Evolutionary conservation across 2,888 invertebrate species (phyloP).

Genomic region (Drosophila histrio): DNA sequence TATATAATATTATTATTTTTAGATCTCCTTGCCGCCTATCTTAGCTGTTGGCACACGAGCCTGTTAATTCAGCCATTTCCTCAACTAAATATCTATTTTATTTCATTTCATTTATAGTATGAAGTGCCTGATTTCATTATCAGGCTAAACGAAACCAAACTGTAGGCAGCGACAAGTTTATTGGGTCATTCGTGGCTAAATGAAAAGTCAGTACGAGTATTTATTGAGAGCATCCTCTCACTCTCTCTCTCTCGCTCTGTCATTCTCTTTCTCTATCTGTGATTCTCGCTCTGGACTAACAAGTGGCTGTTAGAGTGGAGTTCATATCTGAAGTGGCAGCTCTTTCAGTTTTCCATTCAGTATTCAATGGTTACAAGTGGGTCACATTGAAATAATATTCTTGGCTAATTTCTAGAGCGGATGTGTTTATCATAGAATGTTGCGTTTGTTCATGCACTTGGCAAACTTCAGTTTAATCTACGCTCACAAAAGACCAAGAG

Average conservation of each 20-base stretch:
- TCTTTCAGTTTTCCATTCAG: slow-evolving; percentile 25
- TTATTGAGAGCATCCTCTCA: slow-evolving; percentile 30
- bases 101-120: not conserved
- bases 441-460: slow-evolving; percentile 46
- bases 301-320: slow-evolving; percentile 39
- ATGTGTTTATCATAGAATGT: slow-evolving; percentile 62
- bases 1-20: not conserved
- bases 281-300: slow-evolving; percentile 19
- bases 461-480: slow-evolving; percentile 35
- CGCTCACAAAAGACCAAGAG: slow-evolving; percentile 17
- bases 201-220: slow-evolving; percentile 9
- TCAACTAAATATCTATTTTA: slow-evolving; percentile 1
- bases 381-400: slow-evolving; percentile 68
- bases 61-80: slow-evolving; percentile 13
- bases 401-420: slow-evolving; percentile 65
- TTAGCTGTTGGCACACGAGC: not conserved
- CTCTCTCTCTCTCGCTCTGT: not conserved
- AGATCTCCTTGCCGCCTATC: not conserved
- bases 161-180: slow-evolving; percentile 16
- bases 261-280: not conserved
- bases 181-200: slow-evolving; percentile 36
- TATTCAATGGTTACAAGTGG: slow-evolving; percentile 56
- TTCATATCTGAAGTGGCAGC: slow-evolving; percentile 41
- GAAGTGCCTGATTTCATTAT: slow-evolving; percentile 30
- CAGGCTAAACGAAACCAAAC: slow-evolving; percentile 3